These are phyloP conservation scores for Corythaixoides concolor DNA, from an alignment of 2,113 vertebrate species.

Conservation along the genomic window DNA sequence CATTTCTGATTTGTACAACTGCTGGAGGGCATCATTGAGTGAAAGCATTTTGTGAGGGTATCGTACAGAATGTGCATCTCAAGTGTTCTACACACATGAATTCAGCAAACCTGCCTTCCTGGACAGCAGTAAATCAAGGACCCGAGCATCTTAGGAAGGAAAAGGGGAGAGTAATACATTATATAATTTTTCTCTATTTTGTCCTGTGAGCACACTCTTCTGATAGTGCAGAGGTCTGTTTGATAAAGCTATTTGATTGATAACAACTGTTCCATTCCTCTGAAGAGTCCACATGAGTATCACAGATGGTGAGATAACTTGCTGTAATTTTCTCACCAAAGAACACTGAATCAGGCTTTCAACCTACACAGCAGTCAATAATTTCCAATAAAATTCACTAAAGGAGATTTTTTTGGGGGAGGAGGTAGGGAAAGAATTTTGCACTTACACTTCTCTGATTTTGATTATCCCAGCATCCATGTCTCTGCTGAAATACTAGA, in stretches of 20 bases:
- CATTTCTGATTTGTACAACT: background rate
- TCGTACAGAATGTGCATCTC: background rate
- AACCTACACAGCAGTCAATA: conserved; percentile 43
- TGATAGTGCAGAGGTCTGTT: background rate
- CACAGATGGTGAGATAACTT: conserved; percentile 64
- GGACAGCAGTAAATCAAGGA: conserved; percentile 31
- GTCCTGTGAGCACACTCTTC: background rate
- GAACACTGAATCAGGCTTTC: conserved; percentile 30
- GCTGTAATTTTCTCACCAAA: conserved; percentile 45
- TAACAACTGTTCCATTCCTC: conserved; percentile 33
- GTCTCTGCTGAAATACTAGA: background rate
- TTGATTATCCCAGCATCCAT: background rate
- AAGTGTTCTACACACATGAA: background rate
- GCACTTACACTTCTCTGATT: background rate
- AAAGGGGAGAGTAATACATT: background rate
- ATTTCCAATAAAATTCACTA: conserved; percentile 29
- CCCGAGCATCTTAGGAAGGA: background rate
- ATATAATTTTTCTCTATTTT: background rate
- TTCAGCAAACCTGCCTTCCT: background rate
- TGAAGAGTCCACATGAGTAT: conserved; percentile 44
- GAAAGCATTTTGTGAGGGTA: conserved; percentile 27
- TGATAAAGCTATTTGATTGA: conserved; percentile 58
- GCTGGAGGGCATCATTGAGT: background rate
- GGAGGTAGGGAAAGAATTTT: background rate
- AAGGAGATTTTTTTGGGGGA: background rate